phyloP scores from a whole-genome alignment of 1,140 invertebrate species.

The Holotrichia oblita region DNA sequence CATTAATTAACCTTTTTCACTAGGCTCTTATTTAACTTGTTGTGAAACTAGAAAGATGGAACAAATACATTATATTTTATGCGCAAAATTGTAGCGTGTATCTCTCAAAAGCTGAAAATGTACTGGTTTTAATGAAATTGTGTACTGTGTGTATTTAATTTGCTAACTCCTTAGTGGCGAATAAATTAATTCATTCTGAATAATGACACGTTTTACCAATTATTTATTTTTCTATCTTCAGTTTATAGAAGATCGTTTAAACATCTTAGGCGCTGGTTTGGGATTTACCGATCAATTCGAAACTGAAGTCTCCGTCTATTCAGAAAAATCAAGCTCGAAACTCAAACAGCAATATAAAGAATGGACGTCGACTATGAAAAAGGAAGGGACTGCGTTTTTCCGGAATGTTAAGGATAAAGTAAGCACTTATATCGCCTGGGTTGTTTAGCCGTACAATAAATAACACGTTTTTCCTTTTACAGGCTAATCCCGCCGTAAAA shows the following conservation, averaged over 20 bases:
- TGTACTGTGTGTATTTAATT: too few species aligned
- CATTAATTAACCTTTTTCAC: not conserved
- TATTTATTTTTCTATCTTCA: slow-evolving; percentile 56
- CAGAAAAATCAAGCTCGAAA: slow-evolving; percentile 82
- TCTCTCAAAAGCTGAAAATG: too few species aligned
- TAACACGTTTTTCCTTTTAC: slow-evolving; percentile 61
- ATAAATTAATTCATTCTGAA: not conserved
- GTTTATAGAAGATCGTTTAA: slow-evolving; percentile 93
- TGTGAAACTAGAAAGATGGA: too few species aligned
- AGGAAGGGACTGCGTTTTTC: slow-evolving; percentile 71
- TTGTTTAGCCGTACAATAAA: slow-evolving; percentile 31
- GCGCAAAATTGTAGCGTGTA: too few species aligned
- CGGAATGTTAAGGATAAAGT: slow-evolving; percentile 81
- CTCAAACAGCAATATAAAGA: slow-evolving; percentile 83
- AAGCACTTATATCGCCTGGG: slow-evolving; percentile 42
- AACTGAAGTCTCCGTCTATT: slow-evolving; percentile 85
- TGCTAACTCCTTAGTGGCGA: too few species aligned
- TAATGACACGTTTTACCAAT: not conserved
- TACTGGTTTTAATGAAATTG: too few species aligned
- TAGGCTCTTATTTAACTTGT: not conserved
- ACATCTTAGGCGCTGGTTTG: slow-evolving; percentile 86
- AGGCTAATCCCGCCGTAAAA: slow-evolving; percentile 85
- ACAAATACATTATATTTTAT: too few species aligned
- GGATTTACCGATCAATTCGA: slow-evolving; percentile 96
- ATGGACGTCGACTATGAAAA: slow-evolving; percentile 66